Base-by-base conservation (phyloP, 2,888 invertebrate genomes). In the Lasioglossum marginatum region DNA sequence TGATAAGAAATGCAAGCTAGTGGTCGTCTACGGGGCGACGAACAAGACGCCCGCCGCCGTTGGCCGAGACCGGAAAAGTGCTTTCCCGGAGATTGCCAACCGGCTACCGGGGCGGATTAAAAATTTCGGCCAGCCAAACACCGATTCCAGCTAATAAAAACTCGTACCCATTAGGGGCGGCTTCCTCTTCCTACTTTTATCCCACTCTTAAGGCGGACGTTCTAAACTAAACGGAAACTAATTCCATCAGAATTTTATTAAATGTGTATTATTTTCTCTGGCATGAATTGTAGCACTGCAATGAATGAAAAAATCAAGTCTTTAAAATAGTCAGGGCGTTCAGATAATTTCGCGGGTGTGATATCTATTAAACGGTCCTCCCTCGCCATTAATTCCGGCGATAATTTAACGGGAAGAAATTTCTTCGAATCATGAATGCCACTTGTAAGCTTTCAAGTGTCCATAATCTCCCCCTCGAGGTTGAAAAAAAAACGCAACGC, bases 51-150 rank as follows among this genome's bases (percentile, higher is more conserved):
- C 66, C 45, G 31, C 77, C 57, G 70, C 76, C 68, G 76, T 76
- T 72, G 78, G 82, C 78, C 86, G 72, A 77, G 77, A 73, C 72
- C 66, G 72, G 79, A 63, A 85, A 89, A 92, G 88, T 92, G 92
- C 91, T 92, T 88, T 92, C 86, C 87, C 78, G 73, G 86, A 90
- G 90, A 91, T 92, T 91, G 92, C 86, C 81, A 81, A 86, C 79
- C 85, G 82, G 71, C 77, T 77, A 72, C 57, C 31, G 10, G 80
- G 85, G 83, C 83, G 90, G 90, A 92, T 92, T 92, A 91, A 91
- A 92, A 92, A 92, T 92, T 91, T 90, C 90, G 80, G 68, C 68
- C 71, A 52, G 12, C 40, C 37, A n/a, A 52, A 37, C 37, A 23
- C 52, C 31, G 63, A 16, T 45, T 34, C 16, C 48, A 79, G 60